Conservation (phyloP, 2,113 vertebrate genomes). For the Chamaea fasciata region DNA sequence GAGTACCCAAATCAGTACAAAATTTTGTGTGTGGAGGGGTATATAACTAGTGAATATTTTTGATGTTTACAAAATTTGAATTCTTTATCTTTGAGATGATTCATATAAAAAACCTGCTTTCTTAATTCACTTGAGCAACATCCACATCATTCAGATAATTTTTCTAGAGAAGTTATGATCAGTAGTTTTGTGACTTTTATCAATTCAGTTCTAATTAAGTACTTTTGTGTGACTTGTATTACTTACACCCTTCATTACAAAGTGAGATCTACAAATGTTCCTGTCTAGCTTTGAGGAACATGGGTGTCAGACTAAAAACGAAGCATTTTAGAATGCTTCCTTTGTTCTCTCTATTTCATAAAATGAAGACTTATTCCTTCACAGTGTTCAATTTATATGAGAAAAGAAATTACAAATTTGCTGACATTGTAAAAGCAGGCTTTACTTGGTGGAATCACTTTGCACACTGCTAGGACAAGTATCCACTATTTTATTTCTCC, state of each 20-base stretch:
- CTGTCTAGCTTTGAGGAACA: background rate
- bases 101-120: background rate
- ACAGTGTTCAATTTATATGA: background rate
- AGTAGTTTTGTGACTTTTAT: constrained; percentile 50
- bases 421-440: background rate
- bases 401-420: background rate
- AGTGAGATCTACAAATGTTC: background rate
- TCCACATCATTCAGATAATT: background rate
- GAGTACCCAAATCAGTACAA: background rate
- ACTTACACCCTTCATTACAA: background rate
- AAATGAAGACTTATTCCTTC: background rate
- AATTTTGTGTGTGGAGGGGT: background rate
- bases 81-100: background rate
- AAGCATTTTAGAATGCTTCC: background rate
- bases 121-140: constrained; percentile 44
- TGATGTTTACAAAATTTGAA: background rate
- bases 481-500: background rate
- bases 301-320: background rate
- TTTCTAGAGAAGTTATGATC: constrained; percentile 50
- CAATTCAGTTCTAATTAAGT: constrained; percentile 35
- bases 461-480: background rate
- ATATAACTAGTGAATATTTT: background rate
- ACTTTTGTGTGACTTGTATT: constrained; percentile 12
- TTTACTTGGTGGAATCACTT: background rate
- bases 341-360: background rate